Evolutionary conservation across 1,140 invertebrate species (phyloP).

Genomic region (Eciton burchellii): DNA sequence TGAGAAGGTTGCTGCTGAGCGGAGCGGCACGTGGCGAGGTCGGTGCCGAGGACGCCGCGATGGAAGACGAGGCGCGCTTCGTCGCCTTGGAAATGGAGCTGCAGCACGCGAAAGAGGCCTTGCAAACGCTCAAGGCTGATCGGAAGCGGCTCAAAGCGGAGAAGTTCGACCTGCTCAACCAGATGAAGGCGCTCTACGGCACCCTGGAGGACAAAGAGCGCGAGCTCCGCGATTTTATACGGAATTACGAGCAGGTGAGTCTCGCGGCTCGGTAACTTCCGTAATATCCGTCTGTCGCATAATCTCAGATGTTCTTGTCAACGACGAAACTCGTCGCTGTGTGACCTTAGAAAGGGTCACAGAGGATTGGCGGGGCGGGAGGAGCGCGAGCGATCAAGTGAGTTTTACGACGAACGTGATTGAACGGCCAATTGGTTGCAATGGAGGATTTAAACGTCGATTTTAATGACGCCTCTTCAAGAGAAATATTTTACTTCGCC

Average conservation of each 20-base stretch:
- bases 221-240: slow-evolving; percentile 96
- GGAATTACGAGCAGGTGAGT: slow-evolving; percentile 96
- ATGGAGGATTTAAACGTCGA: neutral
- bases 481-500: neutral
- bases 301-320: neutral
- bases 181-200: slow-evolving; percentile 97
- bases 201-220: slow-evolving; percentile 97
- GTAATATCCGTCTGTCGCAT: neutral
- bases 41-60: slow-evolving; percentile 84
- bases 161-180: slow-evolving; percentile 96
- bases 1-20: slow-evolving; percentile 87
- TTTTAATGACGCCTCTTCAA: slow-evolving; percentile 7
- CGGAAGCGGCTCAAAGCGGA: slow-evolving; percentile 96
- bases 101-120: slow-evolving; percentile 86
- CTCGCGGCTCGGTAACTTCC: neutral
- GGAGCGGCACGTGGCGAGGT: slow-evolving; percentile 87
- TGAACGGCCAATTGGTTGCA: neutral
- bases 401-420: neutral
- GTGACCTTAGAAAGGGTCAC: neutral
- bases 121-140: slow-evolving; percentile 93
- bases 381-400: neutral
- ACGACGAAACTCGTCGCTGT: neutral
- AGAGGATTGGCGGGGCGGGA: neutral
- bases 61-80: slow-evolving; percentile 86
- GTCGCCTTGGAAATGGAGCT: slow-evolving; percentile 87